These are phyloP conservation scores for Chelidonichthys spinosus DNA, from an alignment of 2,797 vertebrate genomes.

Conservation along the genomic window DNA sequence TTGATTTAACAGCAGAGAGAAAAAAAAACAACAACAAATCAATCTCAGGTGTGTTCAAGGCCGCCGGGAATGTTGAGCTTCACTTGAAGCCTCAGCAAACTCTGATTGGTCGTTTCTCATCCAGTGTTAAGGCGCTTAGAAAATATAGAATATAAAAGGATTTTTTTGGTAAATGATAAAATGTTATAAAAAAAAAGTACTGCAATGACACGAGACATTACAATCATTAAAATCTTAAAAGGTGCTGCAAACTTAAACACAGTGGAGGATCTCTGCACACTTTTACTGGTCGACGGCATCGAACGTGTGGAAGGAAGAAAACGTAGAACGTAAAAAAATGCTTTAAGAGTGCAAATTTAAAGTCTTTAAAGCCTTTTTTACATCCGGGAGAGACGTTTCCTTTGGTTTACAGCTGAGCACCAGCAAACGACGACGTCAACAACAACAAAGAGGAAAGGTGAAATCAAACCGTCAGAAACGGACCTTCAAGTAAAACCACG, in stretches of 20 bases:
- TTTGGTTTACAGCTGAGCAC: slow-evolving; percentile 49
- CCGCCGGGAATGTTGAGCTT: neutral
- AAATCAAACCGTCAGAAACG: neutral
- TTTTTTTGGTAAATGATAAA: slow-evolving; percentile 67
- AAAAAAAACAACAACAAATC: neutral
- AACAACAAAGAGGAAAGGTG: neutral
- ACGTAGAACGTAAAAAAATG: slow-evolving; percentile 3
- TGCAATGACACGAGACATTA: slow-evolving; percentile 43
- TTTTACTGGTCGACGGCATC: no score
- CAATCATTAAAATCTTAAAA: slow-evolving; percentile 46
- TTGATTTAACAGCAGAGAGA: neutral
- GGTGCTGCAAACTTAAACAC: slow-evolving; percentile 52
- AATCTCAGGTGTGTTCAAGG: neutral
- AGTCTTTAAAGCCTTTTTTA: slow-evolving; percentile 37
- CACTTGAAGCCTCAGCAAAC: slow-evolving; percentile 31
- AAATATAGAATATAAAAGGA: slow-evolving; percentile 62
- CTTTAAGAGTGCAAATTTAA: slow-evolving; percentile 68
- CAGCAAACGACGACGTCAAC: neutral
- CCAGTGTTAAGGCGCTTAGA: slow-evolving; percentile 86
- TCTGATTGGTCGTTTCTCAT: slow-evolving; percentile 64
- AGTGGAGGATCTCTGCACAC: no score
- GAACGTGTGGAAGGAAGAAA: neutral
- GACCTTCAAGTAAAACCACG: slow-evolving; percentile 55
- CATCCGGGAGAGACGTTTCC: slow-evolving; percentile 13
- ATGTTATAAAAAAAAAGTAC: slow-evolving; percentile 50